Conservation (phyloP, 1,140 invertebrate genomes). For the Pentalonia nigronervosa region DNA sequence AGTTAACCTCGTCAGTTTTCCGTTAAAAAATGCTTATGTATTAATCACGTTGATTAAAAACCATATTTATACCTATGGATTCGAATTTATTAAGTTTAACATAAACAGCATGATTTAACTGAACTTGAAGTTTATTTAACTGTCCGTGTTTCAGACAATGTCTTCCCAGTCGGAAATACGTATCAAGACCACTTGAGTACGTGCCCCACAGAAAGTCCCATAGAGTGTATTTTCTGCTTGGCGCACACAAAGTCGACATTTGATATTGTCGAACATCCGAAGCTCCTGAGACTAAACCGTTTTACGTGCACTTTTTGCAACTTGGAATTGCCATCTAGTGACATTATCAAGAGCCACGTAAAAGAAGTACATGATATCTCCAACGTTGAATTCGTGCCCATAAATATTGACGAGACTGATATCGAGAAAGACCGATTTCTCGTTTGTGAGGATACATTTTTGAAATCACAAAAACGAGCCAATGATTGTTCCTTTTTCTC, state of each 20-base stretch:
- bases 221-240: not conserved
- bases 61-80: not conserved
- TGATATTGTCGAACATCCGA: not conserved
- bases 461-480: not conserved
- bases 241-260: not conserved
- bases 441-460: not conserved
- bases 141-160: not conserved
- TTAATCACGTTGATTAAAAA: not conserved
- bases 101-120: not conserved
- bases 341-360: not conserved
- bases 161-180: not conserved
- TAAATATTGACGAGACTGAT: not conserved
- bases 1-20: not conserved
- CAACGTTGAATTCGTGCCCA: not conserved
- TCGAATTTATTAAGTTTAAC: not conserved
- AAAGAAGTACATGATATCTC: not conserved
- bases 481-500: not conserved
- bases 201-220: not conserved
- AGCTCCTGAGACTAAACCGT: not conserved
- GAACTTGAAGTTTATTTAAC: not conserved
- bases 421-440: slow-evolving; percentile 6
- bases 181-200: not conserved
- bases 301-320: slow-evolving; percentile 23
- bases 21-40: not conserved
- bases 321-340: not conserved